Evolutionary conservation across 2,113 vertebrate species (phyloP).

Genomic region (Myxocyprinus asiaticus): DNA sequence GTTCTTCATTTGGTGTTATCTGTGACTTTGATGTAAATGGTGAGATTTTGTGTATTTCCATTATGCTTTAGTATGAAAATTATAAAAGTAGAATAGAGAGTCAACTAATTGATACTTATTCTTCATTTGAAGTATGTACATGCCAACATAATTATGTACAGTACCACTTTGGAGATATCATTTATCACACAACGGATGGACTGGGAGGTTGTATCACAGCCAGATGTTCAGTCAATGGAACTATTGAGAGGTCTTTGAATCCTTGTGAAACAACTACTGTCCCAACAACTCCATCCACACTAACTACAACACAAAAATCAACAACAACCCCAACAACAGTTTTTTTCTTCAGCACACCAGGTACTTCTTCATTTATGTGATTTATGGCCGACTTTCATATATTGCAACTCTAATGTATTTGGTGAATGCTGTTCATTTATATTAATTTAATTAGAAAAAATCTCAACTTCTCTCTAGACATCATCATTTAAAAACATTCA

Average conservation of each 20-base stretch:
- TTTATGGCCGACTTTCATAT: background rate
- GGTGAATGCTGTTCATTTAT: too few species aligned
- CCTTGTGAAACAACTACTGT: slow-evolving; percentile 54
- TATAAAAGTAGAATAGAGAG: background rate
- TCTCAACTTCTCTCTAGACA: background rate
- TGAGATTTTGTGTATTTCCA: slow-evolving; percentile 53
- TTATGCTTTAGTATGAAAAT: background rate
- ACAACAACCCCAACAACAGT: slow-evolving; percentile 42
- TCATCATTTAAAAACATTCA: too few species aligned
- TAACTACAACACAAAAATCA: slow-evolving; percentile 32
- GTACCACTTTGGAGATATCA: slow-evolving; percentile 70
- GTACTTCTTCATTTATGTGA: slow-evolving; percentile 8
- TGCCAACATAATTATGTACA: slow-evolving; percentile 76
- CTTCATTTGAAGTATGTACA: slow-evolving; percentile 74
- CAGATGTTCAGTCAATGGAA: slow-evolving; percentile 76
- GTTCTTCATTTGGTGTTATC: slow-evolving; percentile 58
- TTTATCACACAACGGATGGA: slow-evolving; percentile 87
- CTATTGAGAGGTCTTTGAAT: slow-evolving; percentile 61
- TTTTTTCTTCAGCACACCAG: slow-evolving; percentile 55
- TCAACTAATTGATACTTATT: background rate
- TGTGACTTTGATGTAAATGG: slow-evolving; percentile 63
- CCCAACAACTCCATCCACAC: slow-evolving; percentile 50
- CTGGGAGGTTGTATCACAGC: slow-evolving; percentile 82
- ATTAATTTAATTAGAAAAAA: background rate
- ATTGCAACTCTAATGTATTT: background rate